Base-by-base conservation (phyloP, 92 coral and sea anemone genomes). In the Muricea muricata region DNA sequence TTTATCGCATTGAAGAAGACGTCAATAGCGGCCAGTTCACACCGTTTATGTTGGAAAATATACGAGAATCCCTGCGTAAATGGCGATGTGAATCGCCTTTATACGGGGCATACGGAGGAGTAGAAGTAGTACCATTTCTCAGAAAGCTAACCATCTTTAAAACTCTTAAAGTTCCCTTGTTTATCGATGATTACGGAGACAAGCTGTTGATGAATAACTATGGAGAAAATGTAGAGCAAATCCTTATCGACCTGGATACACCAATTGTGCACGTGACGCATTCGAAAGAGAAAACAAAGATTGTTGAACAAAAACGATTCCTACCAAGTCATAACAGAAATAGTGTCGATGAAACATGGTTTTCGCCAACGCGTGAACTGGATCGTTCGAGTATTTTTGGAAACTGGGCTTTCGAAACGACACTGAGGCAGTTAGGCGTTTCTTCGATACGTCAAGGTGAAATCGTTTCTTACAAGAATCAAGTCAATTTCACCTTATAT, bases 191-290 rank as follows among this genome's bases (percentile, higher is more conserved):
- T 74, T 89, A 35, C 82, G 92, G 92, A 50, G 13, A 17, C 78
- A 39, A 84, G 47, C 21, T 45, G 29, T 82, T 68, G 14, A 32
- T 84, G 66, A 65, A 69, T 52, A 20, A 34, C 61, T 84, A 54
- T 52, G 46, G 28, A 30, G 4, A 28, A 58, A 65, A 10, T 18
- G 41, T n/a, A 18, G 70, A 40, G 25, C 50, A 65, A 39, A 39
- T 68, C 30, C 5, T 0, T 52, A 89, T 89, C 46, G 34, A 85
- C 77, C 40, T 65, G n/a, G 24, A 70, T 13, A 71, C 82, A 70
- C 86, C 86, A 21, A 89, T 89, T 26, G 86, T 25, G 52, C 92
- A 89, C 78, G 92, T 78, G 61, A 89, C 92, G 23, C 92, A 89
- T 82, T 4, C 10, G 1, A 57, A 29, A 24, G 75, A 89, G 85